These are phyloP conservation scores for Odiellus spinosus DNA, from an alignment of 2,888 invertebrate species.

Conservation along the genomic window DNA sequence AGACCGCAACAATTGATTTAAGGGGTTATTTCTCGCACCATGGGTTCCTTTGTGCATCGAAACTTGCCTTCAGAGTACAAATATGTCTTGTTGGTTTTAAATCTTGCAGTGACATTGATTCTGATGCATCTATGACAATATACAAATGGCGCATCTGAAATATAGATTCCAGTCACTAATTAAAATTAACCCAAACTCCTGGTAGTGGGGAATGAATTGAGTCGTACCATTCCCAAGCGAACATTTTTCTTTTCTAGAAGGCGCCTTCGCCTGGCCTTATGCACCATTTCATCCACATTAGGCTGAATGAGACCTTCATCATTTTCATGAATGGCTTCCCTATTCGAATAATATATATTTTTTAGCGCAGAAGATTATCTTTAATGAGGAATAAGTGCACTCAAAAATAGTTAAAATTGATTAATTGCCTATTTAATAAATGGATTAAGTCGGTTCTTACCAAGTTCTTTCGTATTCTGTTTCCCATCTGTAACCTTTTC, in stretches of 20 bases:
- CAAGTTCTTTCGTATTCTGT: constrained; percentile 90
- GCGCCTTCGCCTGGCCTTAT: constrained; percentile 56
- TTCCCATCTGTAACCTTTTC: constrained; percentile 84
- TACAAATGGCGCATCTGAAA: constrained; percentile 80
- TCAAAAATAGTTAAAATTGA: no score
- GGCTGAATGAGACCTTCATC: constrained; percentile 80
- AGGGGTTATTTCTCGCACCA: no score
- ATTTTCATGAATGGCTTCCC: constrained; percentile 88
- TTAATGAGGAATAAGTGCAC: no score
- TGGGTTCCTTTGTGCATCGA: no score
- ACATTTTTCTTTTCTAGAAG: constrained; percentile 43
- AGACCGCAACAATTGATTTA: no score
- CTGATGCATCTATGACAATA: constrained; percentile 80
- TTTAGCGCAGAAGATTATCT: no score
- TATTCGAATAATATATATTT: no score
- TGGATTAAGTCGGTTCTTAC: no score
- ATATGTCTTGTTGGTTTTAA: constrained; percentile 79
- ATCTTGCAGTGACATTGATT: constrained; percentile 86
- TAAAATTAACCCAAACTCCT: no score
- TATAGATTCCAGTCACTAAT: no score
- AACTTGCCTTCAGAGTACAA: constrained; percentile 62
- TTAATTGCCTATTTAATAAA: no score
- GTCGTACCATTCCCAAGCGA: constrained; percentile 63
- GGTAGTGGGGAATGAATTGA: no score
- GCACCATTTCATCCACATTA: constrained; percentile 77